Base-by-base conservation (phyloP, 2,888 invertebrate species). In the Lamproptera curius region DNA sequence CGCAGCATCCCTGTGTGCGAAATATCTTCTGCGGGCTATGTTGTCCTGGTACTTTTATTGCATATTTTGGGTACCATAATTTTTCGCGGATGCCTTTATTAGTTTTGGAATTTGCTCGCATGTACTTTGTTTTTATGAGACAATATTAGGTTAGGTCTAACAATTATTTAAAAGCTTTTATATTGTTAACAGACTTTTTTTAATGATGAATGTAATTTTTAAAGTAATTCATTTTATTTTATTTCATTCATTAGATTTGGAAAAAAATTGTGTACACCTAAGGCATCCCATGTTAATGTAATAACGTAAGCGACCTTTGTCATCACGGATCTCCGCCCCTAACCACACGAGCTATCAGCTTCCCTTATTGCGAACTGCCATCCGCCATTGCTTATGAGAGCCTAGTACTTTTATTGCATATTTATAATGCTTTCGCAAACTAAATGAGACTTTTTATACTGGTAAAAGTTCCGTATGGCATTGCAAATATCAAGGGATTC, bases 341-440 rank as follows among this genome's bases (percentile, higher is more conserved):
- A 68, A 76, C 80, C 75, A 58, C 80, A 73, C 69, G 78, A 73
- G 73, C 68, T 58, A 52, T 62, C 84, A 84, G 82, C 83, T 81
- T 84, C 80, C 80, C 76, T 65, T 70, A 59, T 78, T 76, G 84
- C 84, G 61, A 85, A 84, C 67, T 72, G 52, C 55, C 68, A 73
- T 69, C 73, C 63, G 66, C 64, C 67, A 37, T 53, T 49, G 51
- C 65, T 56, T 71, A 75, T 86, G 79, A 53, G 50, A 48, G 50
- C 84, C 83, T 85, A 65, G 86, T 87, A 81, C 70, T 70, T 85
- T 83, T 85, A 86, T 87, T 86, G 86, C 86, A 86, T 43, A 43
- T 37, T 38, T 38, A 75, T 79, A 68, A 70, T 70, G 60, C 58
- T 67, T 77, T 84, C 58, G 83, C 84, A 79, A 75, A 66, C 61